These are phyloP conservation scores for Gari tellinella DNA, from an alignment of 2,888 invertebrate species.

Conservation along the genomic window DNA sequence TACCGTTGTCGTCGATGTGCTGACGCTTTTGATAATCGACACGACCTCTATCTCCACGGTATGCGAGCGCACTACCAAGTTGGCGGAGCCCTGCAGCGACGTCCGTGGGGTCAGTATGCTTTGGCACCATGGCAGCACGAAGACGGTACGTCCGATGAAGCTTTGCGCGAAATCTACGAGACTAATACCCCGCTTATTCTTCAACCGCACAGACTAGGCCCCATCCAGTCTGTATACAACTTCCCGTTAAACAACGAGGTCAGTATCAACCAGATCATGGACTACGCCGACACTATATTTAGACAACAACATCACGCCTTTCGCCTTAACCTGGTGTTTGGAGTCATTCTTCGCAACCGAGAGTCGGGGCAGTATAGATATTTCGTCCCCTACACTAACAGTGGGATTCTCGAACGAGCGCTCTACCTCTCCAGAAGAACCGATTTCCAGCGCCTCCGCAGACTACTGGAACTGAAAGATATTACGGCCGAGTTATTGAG, in stretches of 20 bases:
- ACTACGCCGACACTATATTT: conserved; percentile 4
- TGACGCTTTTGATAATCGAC: conserved; percentile 10
- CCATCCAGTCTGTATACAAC: background rate
- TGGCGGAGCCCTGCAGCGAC: conserved; percentile 12
- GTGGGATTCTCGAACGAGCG: conserved; percentile 34
- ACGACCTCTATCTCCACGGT: conserved; percentile 21
- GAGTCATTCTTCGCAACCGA: conserved; percentile 28
- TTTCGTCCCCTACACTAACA: conserved; percentile 41
- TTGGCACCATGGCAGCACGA: background rate
- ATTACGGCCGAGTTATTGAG: background rate
- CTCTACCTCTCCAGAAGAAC: conserved; percentile 30
- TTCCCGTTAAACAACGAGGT: conserved; percentile 15
- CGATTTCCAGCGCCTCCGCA: conserved; percentile 24
- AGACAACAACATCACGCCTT: conserved; percentile 1
- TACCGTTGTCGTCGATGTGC: conserved; percentile 19
- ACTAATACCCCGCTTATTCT: conserved; percentile 16
- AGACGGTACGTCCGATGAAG: background rate
- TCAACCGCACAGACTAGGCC: conserved; percentile 1
- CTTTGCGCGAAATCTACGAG: conserved; percentile 1
- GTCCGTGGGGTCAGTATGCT: conserved; percentile 2
- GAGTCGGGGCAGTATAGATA: conserved; percentile 50
- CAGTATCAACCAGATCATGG: conserved; percentile 7
- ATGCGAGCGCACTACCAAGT: conserved; percentile 27
- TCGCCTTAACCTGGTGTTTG: conserved; percentile 11
- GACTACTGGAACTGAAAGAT: conserved; percentile 12